Base-by-base conservation (phyloP, 2,113 vertebrate genomes). In the Helogale parvula region DNA sequence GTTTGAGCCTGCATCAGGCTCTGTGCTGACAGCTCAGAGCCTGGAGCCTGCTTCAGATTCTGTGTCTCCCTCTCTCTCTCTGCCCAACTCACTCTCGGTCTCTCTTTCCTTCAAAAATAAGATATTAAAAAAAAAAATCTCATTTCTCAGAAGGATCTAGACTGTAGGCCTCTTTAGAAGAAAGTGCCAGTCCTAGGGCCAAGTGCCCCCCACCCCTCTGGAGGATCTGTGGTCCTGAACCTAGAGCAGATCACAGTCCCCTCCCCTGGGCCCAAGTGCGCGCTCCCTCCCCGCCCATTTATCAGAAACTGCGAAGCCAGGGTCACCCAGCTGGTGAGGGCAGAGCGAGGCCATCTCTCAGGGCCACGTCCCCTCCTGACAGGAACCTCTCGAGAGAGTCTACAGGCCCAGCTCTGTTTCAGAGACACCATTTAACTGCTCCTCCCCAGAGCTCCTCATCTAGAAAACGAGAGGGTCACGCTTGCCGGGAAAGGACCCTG, bases 401-500 rank as follows among this genome's bases (percentile, higher is more conserved):
- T 1, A 0, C 11, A 0, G 29, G 89, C 86, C 88, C 3, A 0
- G 2, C 65, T 82, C 60, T 19, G 66, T 25, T 17, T 68, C 77
- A 71, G 19, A 81, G 86, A 41, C 4, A 8, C 47, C 74, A 7
- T 21, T 74, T 72, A 93, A 45, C 79, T 89, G 41, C 69, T 68
- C 27, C 8, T n/a, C 38, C 31, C 74, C 16, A 0, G 35, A 38
- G 21, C 15, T 88, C 54, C 87, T 97, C 79, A n/a, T 93, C 96
- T 76, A 71, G 79, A 91, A 90, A 87, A 87, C 19, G 0, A 77
- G 86, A 96, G 88, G 86, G 72, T 94, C 79, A 15, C 0, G 19
- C 96, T 85, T 69, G 95, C 97, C 96, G 41, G 63, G 72, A 83
- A 41, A 84, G 95, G 93, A 16, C 77, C 57, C 85, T 2, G 0